These are phyloP conservation scores for Aromia moschata DNA, from an alignment of 2,888 invertebrate species.

Conservation along the genomic window DNA sequence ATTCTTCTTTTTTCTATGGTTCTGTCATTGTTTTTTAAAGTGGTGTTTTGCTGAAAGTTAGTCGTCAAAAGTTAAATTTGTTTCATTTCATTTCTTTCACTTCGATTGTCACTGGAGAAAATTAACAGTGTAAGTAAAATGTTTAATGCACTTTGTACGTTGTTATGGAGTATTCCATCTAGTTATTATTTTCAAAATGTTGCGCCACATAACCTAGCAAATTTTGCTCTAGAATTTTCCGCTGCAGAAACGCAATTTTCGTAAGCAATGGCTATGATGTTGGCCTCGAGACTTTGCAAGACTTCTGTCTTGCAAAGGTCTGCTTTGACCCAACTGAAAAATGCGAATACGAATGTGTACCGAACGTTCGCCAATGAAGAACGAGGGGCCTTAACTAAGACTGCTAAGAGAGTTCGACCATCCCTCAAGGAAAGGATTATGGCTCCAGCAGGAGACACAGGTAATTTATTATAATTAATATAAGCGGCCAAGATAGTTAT, in stretches of 20 bases:
- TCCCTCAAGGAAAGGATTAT: constrained; percentile 76
- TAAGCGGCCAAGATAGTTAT: no score
- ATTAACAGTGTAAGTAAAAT: constrained; percentile 30
- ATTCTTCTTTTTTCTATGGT: no score
- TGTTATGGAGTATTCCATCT: constrained; percentile 9
- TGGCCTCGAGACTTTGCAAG: constrained; percentile 54
- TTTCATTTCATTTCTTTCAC: constrained; percentile 1
- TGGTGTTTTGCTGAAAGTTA: no score
- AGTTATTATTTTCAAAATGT: constrained; percentile 34
- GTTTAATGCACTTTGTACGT: no score
- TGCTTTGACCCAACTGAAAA: constrained; percentile 62
- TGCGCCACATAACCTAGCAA: constrained; percentile 38
- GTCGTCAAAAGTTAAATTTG: no score
- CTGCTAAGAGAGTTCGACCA: constrained; percentile 64
- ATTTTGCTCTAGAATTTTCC: constrained; percentile 28
- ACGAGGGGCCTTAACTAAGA: constrained; percentile 57
- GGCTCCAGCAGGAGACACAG: constrained; percentile 81
- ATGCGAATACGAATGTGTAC: constrained; percentile 27
- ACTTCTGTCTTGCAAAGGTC: constrained; percentile 45
- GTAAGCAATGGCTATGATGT: constrained; percentile 53
- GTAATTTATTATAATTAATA: constrained; percentile 62
- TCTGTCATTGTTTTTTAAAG: no score
- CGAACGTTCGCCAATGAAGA: constrained; percentile 68
- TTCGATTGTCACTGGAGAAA: constrained; percentile 22
- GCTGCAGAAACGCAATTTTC: background rate